Evolutionary conservation across 2,113 vertebrate species (phyloP).

Genomic region (Serinus canaria): DNA sequence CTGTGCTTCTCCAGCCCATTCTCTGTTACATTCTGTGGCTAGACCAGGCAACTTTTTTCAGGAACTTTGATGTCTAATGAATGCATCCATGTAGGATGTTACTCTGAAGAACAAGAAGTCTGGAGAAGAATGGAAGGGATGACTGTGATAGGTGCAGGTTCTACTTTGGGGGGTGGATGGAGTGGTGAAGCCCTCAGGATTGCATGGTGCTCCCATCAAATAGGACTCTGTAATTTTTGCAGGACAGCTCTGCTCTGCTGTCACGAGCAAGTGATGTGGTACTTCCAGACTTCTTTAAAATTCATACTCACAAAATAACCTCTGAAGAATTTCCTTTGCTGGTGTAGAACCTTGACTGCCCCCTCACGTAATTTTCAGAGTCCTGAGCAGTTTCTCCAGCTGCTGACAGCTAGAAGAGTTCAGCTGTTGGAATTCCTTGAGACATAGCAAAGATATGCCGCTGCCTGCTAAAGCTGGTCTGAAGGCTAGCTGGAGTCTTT

Average conservation of each 20-base stretch:
- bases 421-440: neutral
- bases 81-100: neutral
- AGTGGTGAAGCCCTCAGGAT: neutral
- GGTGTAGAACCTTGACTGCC: neutral
- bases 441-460: neutral
- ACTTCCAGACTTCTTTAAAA: neutral
- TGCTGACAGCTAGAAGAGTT: neutral
- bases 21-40: neutral
- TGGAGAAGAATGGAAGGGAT: neutral
- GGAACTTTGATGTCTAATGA: neutral
- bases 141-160: neutral
- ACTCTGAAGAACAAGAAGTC: neutral
- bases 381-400: neutral
- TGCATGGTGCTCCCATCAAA: accelerated
- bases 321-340: neutral
- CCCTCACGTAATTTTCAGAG: neutral
- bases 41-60: neutral
- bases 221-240: neutral
- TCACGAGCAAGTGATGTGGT: accelerated
- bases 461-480: neutral
- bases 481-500: neutral
- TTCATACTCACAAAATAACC: neutral
- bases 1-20: neutral
- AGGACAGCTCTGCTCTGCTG: neutral
- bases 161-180: neutral